Evolutionary conservation across 2,888 invertebrate species (phyloP), one percentile per base, ranked within the genome.

Genomic region (Xestobium rufovillosum): DNA sequence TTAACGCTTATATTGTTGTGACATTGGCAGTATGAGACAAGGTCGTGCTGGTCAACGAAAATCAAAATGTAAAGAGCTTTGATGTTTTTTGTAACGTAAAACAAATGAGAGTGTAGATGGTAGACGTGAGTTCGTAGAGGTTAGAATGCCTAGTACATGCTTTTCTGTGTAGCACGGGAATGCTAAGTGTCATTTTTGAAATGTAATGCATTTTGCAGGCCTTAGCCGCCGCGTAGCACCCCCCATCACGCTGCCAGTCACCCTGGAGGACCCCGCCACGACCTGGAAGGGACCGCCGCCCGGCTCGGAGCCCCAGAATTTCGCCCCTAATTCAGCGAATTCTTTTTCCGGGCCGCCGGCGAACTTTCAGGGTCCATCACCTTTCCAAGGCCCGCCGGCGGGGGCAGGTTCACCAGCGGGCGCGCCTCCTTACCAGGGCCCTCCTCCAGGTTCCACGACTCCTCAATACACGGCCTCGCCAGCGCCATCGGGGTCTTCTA

Each of bases 391-490:
- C 34, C 82, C 79, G 51, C 83, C 82, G 49, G 78, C 78, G 45
- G 78, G 78, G 31, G 80, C 80, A 44, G 83, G 83, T 49, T 83
- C 83, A 50, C 85, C 84, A 42, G 75, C 84, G 56, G 73, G 84
- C 63, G 71, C 81, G 63, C 66, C 80, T 60, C 68, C 80, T 64
- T 72, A 83, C 69, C 72, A 82, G 66, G 67, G 82, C 30, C 73
- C 74, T 60, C 84, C 75, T 60, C 83, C 75, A 54, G 86, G 75
- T 57, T 84, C 78, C 59, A 84, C 72, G 63, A 87, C 75, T 58
- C 87, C 80, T 55, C 87, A 80, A 70, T 88, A 86, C 66, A 85
- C 85, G 54, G 85, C 87, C 57, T 87, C 87, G 46, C 89, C 89
- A 55, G 84, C 80, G 57, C 87, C 84, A 50, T 87, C 76, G 56